Evolutionary conservation across 2,113 vertebrate genomes (phyloP).

Genomic region (Tor tambroides): DNA sequence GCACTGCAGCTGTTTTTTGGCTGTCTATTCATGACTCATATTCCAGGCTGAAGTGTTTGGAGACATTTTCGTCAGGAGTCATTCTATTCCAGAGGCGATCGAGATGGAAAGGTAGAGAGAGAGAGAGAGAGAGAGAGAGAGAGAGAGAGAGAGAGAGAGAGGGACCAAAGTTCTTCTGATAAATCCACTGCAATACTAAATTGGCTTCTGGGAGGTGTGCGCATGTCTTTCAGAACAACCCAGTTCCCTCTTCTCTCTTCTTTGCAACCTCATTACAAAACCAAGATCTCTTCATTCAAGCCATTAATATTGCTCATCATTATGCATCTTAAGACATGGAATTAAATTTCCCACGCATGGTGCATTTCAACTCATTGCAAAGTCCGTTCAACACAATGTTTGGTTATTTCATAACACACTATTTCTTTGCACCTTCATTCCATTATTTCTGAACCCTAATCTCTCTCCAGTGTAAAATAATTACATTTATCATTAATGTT

Average conservation of each 20-base stretch:
- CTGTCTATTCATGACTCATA: slow-evolving; percentile 60
- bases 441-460: background rate
- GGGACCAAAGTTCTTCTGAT: slow-evolving; percentile 48
- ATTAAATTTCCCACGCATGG: slow-evolving; percentile 24
- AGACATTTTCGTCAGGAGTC: slow-evolving; percentile 57
- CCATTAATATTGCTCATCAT: slow-evolving; percentile 28
- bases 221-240: slow-evolving; percentile 46
- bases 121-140: no score
- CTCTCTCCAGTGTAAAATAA: background rate
- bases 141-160: background rate
- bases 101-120: background rate
- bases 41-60: slow-evolving; percentile 50
- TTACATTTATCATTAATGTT: background rate
- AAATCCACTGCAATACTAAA: slow-evolving; percentile 55
- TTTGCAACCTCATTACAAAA: slow-evolving; percentile 19
- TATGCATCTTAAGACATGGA: background rate
- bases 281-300: slow-evolving; percentile 28
- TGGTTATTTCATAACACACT: slow-evolving; percentile 9
- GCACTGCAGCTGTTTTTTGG: slow-evolving; percentile 40
- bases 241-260: slow-evolving; percentile 29
- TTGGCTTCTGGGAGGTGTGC: slow-evolving; percentile 42
- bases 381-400: background rate
- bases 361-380: slow-evolving; percentile 34
- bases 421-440: background rate
- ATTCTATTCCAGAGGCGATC: slow-evolving; percentile 44